Percentiles rank a stretch among this genome's conserved stretches.
phyloP scores from a whole-genome alignment of 2,888 invertebrate genomes.

The Cryptocheilus praepositus region DNA sequence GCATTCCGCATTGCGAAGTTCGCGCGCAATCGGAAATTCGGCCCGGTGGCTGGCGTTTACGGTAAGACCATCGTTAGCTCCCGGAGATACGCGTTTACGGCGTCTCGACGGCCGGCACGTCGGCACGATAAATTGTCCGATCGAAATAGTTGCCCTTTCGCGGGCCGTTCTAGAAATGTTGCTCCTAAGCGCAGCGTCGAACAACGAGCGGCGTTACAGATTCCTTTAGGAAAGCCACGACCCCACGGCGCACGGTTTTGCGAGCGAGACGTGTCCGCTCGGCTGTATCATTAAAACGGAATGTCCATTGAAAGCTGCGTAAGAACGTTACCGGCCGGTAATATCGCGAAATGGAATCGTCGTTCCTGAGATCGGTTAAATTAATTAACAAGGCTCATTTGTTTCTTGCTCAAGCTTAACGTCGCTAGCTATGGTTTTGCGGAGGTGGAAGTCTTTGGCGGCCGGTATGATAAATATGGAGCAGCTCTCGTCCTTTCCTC shows the following conservation, averaged over 20 bases:
- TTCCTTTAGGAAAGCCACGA: no score
- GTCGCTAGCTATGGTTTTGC: slow-evolving; percentile 36
- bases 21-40: no score
- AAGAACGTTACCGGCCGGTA: background rate
- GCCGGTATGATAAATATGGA: slow-evolving; percentile 49
- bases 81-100: background rate
- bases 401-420: slow-evolving; percentile 34
- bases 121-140: no score
- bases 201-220: no score
- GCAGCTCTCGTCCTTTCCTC: slow-evolving; percentile 43
- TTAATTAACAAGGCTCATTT: slow-evolving; percentile 50
- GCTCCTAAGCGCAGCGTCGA: no score
- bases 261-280: no score
- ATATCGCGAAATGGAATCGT: slow-evolving; percentile 3
- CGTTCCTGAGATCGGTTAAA: slow-evolving; percentile 40
- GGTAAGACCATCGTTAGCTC: no score
- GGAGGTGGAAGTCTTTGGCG: slow-evolving; percentile 41
- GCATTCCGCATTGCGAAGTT: no score
- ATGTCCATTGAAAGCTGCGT: slow-evolving; percentile 2
- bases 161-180: no score
- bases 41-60: no score
- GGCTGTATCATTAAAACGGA: slow-evolving; percentile 2
- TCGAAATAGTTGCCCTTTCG: no score
- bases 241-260: no score
- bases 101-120: background rate